These are phyloP conservation scores for Brachionus sp. DNA, from an alignment of 1,140 invertebrate species.

Conservation along the genomic window DNA sequence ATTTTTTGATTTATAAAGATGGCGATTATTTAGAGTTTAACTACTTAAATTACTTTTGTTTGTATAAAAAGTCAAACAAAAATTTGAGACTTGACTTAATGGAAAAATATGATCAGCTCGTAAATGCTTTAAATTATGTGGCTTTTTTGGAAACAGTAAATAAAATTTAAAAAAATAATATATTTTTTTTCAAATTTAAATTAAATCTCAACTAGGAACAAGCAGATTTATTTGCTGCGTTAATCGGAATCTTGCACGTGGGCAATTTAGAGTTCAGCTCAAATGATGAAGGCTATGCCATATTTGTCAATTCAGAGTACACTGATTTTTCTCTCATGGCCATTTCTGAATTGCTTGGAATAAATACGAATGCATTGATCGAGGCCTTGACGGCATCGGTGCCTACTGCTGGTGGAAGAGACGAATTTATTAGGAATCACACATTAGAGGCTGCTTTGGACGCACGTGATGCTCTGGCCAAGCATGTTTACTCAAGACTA, in stretches of 20 bases:
- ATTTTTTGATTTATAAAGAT: neutral
- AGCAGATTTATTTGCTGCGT: slow-evolving; percentile 52
- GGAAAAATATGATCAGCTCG: slow-evolving; percentile 52
- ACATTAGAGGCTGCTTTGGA: slow-evolving; percentile 68
- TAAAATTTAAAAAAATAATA: neutral
- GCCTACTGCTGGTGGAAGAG: slow-evolving; percentile 48
- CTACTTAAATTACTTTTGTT: slow-evolving; percentile 40
- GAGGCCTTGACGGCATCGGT: slow-evolving; percentile 49
- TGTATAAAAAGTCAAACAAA: neutral
- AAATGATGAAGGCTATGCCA: slow-evolving; percentile 52
- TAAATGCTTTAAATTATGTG: slow-evolving; percentile 57
- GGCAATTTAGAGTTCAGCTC: slow-evolving; percentile 54
- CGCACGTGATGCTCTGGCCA: slow-evolving; percentile 68
- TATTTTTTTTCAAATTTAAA: neutral
- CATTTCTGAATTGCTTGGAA: slow-evolving; percentile 6
- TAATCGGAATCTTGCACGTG: slow-evolving; percentile 54
- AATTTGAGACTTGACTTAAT: slow-evolving; percentile 23
- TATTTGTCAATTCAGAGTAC: slow-evolving; percentile 47
- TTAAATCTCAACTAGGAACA: slow-evolving; percentile 51
- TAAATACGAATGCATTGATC: slow-evolving; percentile 25
- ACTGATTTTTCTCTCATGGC: slow-evolving; percentile 31
- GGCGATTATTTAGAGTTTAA: slow-evolving; percentile 20
- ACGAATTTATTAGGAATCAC: slow-evolving; percentile 45
- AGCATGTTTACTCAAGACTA: slow-evolving; percentile 68
- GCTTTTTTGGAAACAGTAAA: slow-evolving; percentile 56